Percentiles rank a stretch among this genome's conserved stretches.
phyloP scores from a whole-genome alignment of 2,888 invertebrate species.

The Pristionchus japonicus region DNA sequence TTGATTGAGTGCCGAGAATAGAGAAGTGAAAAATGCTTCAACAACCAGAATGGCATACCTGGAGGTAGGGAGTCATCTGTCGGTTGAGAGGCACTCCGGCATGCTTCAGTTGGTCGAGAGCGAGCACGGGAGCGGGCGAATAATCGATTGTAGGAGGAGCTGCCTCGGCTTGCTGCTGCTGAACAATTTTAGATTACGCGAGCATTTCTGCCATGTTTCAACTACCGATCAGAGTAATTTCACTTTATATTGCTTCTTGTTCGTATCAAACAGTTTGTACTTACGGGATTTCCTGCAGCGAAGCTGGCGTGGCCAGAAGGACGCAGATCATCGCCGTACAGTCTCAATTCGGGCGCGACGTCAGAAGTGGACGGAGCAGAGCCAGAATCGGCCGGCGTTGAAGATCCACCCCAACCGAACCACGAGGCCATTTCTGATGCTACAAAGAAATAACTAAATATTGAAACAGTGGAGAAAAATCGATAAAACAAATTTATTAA shows the following conservation, averaged over 20 bases:
- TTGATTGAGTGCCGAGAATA: not conserved
- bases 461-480: not conserved
- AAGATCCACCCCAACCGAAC: conserved; percentile 46
- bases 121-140: conserved; percentile 60
- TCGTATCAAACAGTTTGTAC: too few species aligned
- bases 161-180: not conserved
- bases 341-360: conserved; percentile 39
- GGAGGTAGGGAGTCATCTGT: conserved; percentile 72
- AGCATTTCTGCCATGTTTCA: too few species aligned
- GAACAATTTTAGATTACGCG: too few species aligned
- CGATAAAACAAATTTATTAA: not conserved
- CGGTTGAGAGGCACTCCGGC: conserved; percentile 70
- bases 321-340: conserved; percentile 11
- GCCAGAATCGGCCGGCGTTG: not conserved
- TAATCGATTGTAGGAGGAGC: conserved; percentile 23
- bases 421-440: conserved; percentile 39
- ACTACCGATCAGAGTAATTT: too few species aligned
- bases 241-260: too few species aligned
- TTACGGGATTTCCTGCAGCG: not conserved
- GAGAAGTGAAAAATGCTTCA: not conserved
- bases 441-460: not conserved
- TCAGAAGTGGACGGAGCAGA: not conserved
- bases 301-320: not conserved
- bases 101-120: conserved; percentile 70
- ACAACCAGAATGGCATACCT: conserved; percentile 53